Percentiles rank a stretch among this genome's conserved stretches.
These are phyloP conservation scores for Lamprologus tigripictilis DNA, from an alignment of 2,113 vertebrate species.

Conservation along the genomic window DNA sequence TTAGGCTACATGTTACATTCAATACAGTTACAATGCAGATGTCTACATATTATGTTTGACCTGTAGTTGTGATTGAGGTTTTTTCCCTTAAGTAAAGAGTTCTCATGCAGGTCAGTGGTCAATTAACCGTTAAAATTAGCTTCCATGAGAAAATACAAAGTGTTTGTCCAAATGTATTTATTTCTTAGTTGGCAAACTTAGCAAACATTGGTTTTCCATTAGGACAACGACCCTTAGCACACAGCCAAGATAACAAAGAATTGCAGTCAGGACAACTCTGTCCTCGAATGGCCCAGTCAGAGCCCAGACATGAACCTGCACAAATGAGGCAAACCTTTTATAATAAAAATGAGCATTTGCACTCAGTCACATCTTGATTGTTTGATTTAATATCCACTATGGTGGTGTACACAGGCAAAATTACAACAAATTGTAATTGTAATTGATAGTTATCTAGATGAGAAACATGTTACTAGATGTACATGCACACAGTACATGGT, in stretches of 20 bases:
- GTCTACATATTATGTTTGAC: not conserved
- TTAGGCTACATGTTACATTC: rapidly evolving
- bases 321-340: not conserved
- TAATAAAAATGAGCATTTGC: not conserved
- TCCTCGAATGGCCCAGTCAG: rapidly evolving
- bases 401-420: not conserved
- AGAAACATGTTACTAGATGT: not conserved
- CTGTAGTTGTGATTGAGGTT: not conserved
- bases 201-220: not conserved
- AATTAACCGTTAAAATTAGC: not conserved
- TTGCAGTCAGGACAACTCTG: not conserved
- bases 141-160: not conserved
- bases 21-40: not conserved
- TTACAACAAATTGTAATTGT: not conserved
- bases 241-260: not conserved
- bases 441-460: not conserved
- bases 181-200: not conserved
- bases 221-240: not conserved
- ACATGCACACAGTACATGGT: not conserved
- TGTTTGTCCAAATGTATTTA: not conserved
- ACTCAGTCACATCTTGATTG: not conserved
- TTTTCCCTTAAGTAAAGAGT: not conserved
- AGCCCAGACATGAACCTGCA: not conserved
- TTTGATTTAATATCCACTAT: not conserved
- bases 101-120: rapidly evolving